Base-by-base conservation (phyloP, 2,113 vertebrate species). In the Paramormyrops kingsleyae region DNA sequence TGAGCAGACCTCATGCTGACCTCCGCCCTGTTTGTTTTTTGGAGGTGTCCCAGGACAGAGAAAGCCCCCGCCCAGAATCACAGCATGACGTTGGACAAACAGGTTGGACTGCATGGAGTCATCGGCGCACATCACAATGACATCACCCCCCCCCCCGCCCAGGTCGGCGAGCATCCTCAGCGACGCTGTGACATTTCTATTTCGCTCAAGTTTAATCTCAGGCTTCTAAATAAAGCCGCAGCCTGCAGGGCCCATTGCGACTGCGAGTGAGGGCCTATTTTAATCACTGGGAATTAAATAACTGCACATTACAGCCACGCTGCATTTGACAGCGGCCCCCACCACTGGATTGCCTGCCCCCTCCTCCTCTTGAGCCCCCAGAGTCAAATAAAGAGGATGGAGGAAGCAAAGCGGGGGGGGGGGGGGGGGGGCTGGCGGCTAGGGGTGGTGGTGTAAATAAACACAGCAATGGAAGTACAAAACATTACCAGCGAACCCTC, bases 271-370 rank as follows among this genome's bases (percentile, higher is more conserved):
- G 95, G 35, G 93, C 95, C 95, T 94, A 94, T 95, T 95, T 96
- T 94, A 96, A 96, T 96, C 96, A 96, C 94, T 95, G 95, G 95
- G 93, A 96, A 96, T 96, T 95, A 96, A 95, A 96, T 95, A 96
- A 95, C 91, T 95, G 91, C 93, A 93, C 93, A 94, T 95, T 95
- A 95, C 94, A 93, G 92, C 93, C 91, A 92, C 84, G 89, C 94
- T 95, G 93, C 93, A 92, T 94, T 94, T 96, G 95, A 96, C 95
- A 95, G 95, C 93, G 93, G 94, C 93, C 94, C 94, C 94, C 94
- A 95, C 94, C 94, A 95, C 95, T 94, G 92, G 93, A 95, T 95
- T 94, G 92, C 92, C 92, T 90, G 90, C 92, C 92, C 93, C 94
- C 19, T 93, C 91, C 62, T 27, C 52, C 87, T 21, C 50, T 39